phyloP scores from a whole-genome alignment of 1,140 invertebrate species.

The Macrotrachela quadricornifera region DNA sequence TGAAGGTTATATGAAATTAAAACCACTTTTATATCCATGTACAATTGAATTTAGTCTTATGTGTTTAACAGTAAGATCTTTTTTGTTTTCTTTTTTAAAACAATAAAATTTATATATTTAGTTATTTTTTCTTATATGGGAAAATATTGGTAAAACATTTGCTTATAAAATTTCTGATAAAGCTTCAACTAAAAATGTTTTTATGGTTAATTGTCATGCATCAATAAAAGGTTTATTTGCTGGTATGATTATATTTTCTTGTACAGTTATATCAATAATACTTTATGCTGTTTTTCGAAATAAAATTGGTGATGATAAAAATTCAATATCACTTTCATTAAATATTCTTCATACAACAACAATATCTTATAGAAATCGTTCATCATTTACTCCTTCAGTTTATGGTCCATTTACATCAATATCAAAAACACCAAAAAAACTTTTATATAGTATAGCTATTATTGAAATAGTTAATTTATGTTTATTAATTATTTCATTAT shows the following conservation, averaged over 20 bases:
- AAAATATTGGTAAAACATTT: background rate
- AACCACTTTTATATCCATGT: slow-evolving; percentile 73
- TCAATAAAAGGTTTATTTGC: slow-evolving; percentile 5
- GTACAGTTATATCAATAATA: slow-evolving; percentile 6
- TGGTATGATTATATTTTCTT: slow-evolving; percentile 3
- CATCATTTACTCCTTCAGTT: too few relatives aligned
- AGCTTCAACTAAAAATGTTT: background rate
- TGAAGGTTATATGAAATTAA: slow-evolving; percentile 10
- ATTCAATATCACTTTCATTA: too few relatives aligned
- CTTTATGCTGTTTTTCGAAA: slow-evolving; percentile 1
- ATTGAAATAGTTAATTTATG: too few relatives aligned
- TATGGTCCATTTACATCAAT: too few relatives aligned
- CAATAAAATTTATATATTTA: background rate
- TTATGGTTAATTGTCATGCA: slow-evolving; percentile 5
- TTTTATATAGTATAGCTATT: too few relatives aligned
- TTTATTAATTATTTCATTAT: too few relatives aligned
- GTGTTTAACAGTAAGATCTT: background rate
- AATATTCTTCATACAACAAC: too few relatives aligned
- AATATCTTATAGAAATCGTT: too few relatives aligned
- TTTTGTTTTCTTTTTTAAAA: background rate
- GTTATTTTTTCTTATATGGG: too few relatives aligned
- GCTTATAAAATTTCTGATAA: background rate
- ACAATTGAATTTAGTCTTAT: slow-evolving; percentile 91
- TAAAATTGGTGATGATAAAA: background rate
- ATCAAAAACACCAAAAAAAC: too few relatives aligned